Conservation (phyloP, 2,113 vertebrate species). For the rabbit (Oryctolagus cuniculus) region DNA sequence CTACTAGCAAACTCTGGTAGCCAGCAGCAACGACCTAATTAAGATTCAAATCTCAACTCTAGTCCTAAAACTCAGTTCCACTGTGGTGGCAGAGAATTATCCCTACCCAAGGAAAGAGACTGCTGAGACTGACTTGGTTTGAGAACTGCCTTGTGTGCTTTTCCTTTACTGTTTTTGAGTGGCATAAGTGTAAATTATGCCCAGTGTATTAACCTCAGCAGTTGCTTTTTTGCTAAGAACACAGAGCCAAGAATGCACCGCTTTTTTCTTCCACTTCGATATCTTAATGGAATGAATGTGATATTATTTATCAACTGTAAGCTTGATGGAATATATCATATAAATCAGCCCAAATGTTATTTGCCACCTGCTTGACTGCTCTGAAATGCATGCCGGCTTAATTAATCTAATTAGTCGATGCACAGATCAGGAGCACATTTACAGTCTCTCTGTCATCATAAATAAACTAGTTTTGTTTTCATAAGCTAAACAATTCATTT, state of each 20-base stretch:
- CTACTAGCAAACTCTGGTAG: constrained; percentile 34
- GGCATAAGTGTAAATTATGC: constrained; percentile 51
- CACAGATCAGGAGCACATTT: constrained; percentile 89
- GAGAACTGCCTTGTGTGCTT: background rate
- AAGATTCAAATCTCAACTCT: constrained; percentile 44
- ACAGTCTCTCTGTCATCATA: constrained; percentile 87
- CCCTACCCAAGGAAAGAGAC: background rate
- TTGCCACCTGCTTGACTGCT: constrained; percentile 90
- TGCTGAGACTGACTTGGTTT: background rate
- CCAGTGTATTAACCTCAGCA: background rate
- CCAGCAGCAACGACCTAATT: constrained; percentile 1
- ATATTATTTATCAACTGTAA: constrained; percentile 86
- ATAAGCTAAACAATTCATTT: constrained; percentile 88
- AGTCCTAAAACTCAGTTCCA: constrained; percentile 54
- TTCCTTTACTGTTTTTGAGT: background rate
- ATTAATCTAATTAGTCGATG: constrained; percentile 92
- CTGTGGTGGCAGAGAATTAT: background rate
- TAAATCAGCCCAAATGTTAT: constrained; percentile 87
- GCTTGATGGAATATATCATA: constrained; percentile 85
- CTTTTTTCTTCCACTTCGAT: constrained; percentile 79
- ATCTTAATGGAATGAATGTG: constrained; percentile 83
- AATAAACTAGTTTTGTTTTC: constrained; percentile 90
- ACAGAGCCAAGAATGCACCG: constrained; percentile 72
- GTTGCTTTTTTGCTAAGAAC: constrained; percentile 42
- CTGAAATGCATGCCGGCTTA: constrained; percentile 87